phyloP scores from a whole-genome alignment of 2,797 vertebrate species.

The Microctenopoma lineatum region DNA sequence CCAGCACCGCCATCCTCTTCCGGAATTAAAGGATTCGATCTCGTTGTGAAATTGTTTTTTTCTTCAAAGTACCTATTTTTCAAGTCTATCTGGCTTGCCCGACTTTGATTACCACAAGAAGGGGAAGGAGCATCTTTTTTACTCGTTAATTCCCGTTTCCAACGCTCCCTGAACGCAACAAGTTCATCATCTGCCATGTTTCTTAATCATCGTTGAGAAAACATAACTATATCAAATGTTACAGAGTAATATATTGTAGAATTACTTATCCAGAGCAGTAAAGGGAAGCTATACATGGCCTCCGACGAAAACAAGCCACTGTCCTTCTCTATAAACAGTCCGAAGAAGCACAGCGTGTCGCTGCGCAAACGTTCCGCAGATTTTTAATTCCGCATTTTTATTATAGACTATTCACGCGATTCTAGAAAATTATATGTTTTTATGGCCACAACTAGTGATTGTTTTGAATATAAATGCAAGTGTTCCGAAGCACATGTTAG shows the following conservation, averaged over 20 bases:
- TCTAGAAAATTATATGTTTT: neutral
- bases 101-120: neutral
- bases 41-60: conserved; percentile 5
- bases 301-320: conserved; percentile 1
- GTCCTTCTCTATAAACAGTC: conserved; percentile 65
- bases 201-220: conserved; percentile 33
- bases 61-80: conserved; percentile 67
- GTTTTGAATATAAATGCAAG: neutral
- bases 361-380: conserved; percentile 51
- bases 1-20: neutral
- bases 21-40: neutral
- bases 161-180: conserved; percentile 77
- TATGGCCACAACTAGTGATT: neutral
- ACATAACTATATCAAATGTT: neutral
- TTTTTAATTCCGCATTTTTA: conserved; percentile 67
- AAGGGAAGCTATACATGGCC: accelerated
- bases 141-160: conserved; percentile 75
- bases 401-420: conserved; percentile 10
- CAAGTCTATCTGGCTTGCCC: conserved; percentile 14
- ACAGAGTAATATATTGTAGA: accelerated
- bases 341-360: conserved; percentile 49
- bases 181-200: conserved; percentile 81
- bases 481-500: neutral
- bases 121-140: conserved; percentile 28
- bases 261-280: accelerated